A percentile compares a stretch with the other conserved stretches of the same genome.
phyloP scores from a whole-genome alignment of 37 sponge, comb jelly and placozoan genomes.

The Crambe crambe region DNA sequence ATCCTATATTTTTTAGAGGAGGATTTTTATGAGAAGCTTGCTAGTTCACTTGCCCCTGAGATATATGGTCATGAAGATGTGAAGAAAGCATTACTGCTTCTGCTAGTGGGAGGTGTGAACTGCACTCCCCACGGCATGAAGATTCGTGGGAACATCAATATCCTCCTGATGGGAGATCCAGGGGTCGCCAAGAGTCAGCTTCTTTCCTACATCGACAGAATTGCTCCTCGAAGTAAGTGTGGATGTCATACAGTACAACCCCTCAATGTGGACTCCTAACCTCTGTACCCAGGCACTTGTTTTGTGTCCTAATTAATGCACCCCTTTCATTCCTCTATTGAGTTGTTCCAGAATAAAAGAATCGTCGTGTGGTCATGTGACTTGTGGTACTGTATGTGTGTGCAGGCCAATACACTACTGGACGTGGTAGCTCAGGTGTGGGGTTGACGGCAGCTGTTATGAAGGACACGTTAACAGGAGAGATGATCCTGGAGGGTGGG shows the following conservation, averaged over 20 bases:
- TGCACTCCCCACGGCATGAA: slow-evolving; percentile 96
- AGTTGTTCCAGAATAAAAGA: not conserved
- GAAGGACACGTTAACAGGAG: slow-evolving; percentile 94
- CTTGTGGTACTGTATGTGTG: no score
- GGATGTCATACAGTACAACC: not conserved
- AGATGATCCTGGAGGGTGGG: slow-evolving; percentile 98
- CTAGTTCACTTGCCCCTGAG: slow-evolving; percentile 97
- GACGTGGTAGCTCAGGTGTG: slow-evolving; percentile 97
- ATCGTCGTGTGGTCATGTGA: no score
- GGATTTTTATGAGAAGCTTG: slow-evolving; percentile 94
- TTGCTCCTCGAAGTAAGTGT: slow-evolving; percentile 89
- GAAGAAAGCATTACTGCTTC: slow-evolving; percentile 95
- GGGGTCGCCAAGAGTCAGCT: slow-evolving; percentile 99
- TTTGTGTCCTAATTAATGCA: no score
- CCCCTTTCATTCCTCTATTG: not conserved
- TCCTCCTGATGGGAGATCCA: slow-evolving; percentile 98
- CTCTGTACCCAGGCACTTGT: not conserved
- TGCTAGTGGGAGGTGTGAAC: slow-evolving; percentile 97
- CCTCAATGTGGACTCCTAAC: not conserved
- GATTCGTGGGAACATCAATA: slow-evolving; percentile 96
- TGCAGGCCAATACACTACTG: slow-evolving; percentile 96
- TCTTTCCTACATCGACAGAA: slow-evolving; percentile 91
- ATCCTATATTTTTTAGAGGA: slow-evolving; percentile 40
- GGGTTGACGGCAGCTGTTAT: slow-evolving; percentile 98
- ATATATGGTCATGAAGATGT: slow-evolving; percentile 98